Conservation (phyloP, 37 sponge, comb jelly and placozoan genomes). For the Axinella damicornis region DNA sequence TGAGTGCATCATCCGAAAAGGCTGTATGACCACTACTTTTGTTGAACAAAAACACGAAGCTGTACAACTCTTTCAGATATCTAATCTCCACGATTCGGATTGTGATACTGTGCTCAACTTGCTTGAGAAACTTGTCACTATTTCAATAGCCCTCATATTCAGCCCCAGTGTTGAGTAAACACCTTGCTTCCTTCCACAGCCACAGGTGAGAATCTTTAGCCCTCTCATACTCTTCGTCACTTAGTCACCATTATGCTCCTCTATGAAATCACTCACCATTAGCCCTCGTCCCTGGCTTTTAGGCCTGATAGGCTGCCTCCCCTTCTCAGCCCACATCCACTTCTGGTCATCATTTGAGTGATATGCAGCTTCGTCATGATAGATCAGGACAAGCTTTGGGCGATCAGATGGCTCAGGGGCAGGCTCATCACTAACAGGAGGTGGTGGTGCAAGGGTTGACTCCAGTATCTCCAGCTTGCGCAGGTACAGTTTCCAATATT, state of each 20-base stretch:
- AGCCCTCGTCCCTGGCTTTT: slow-evolving; percentile 25
- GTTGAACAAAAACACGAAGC: slow-evolving; percentile 30
- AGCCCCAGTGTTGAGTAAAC: slow-evolving; percentile 2
- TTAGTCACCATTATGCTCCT: slow-evolving; percentile 25
- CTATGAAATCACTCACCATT: slow-evolving; percentile 56
- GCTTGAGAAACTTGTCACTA: slow-evolving; percentile 6
- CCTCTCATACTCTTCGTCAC: slow-evolving; percentile 8
- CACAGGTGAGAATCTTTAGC: not conserved
- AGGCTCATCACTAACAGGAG: slow-evolving; percentile 8
- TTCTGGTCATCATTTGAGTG: slow-evolving; percentile 38
- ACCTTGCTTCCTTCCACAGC: not conserved
- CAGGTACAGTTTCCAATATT: too few species aligned
- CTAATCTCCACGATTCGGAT: slow-evolving; percentile 19
- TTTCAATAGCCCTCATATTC: slow-evolving; percentile 31
- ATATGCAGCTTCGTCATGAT: slow-evolving; percentile 40
- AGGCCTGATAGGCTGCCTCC: slow-evolving; percentile 15
- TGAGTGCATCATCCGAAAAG: slow-evolving; percentile 31
- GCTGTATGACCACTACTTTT: slow-evolving; percentile 25
- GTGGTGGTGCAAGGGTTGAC: too few species aligned
- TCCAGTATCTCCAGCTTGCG: too few species aligned
- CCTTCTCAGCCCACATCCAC: slow-evolving; percentile 26
- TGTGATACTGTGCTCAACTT: slow-evolving; percentile 10
- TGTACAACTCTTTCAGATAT: slow-evolving; percentile 15
- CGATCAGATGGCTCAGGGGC: not conserved
- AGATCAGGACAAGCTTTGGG: slow-evolving; percentile 31